These are phyloP conservation scores for Hypomecis punctinalis DNA, from an alignment of 2,888 invertebrate genomes.

Conservation along the genomic window DNA sequence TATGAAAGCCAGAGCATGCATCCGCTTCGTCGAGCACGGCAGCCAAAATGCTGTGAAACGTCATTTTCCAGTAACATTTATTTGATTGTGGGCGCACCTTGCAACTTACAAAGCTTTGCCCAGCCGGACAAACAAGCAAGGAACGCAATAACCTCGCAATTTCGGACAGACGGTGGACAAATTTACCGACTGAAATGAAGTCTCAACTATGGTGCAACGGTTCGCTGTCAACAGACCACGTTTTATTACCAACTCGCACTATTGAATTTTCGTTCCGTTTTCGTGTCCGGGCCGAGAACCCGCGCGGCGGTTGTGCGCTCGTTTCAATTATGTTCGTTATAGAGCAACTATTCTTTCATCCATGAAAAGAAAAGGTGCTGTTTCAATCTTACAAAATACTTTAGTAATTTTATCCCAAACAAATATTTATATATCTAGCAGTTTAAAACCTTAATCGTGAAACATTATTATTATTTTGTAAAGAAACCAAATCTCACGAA, in stretches of 20 bases:
- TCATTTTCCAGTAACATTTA: slow-evolving; percentile 62
- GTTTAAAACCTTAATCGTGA: too few relatives aligned
- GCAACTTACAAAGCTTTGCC: slow-evolving; percentile 77
- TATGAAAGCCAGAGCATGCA: slow-evolving; percentile 26
- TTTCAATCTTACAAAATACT: too few relatives aligned
- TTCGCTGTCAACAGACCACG: slow-evolving; percentile 75
- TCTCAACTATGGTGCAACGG: slow-evolving; percentile 68
- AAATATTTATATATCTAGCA: too few relatives aligned
- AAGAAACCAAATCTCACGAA: too few relatives aligned
- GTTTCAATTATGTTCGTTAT: slow-evolving; percentile 33
- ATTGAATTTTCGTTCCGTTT: slow-evolving; percentile 73
- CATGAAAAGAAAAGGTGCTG: too few relatives aligned
- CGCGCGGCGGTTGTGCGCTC: slow-evolving; percentile 33
- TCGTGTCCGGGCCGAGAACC: slow-evolving; percentile 51
- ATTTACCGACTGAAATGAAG: slow-evolving; percentile 81
- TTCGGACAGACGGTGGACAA: slow-evolving; percentile 76
- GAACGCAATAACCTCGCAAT: slow-evolving; percentile 79
- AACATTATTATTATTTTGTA: too few relatives aligned
- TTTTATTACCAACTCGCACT: slow-evolving; percentile 75
- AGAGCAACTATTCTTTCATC: too few relatives aligned
- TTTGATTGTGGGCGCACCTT: slow-evolving; percentile 70
- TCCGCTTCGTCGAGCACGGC: slow-evolving; percentile 12
- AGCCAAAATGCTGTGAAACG: slow-evolving; percentile 36
- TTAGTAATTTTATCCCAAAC: too few relatives aligned
- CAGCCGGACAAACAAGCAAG: slow-evolving; percentile 70